Evolutionary conservation across 2,797 vertebrate species (phyloP), one percentile per base, ranked within the genome.

Genomic region (Hippopotamyrus pictus): DNA sequence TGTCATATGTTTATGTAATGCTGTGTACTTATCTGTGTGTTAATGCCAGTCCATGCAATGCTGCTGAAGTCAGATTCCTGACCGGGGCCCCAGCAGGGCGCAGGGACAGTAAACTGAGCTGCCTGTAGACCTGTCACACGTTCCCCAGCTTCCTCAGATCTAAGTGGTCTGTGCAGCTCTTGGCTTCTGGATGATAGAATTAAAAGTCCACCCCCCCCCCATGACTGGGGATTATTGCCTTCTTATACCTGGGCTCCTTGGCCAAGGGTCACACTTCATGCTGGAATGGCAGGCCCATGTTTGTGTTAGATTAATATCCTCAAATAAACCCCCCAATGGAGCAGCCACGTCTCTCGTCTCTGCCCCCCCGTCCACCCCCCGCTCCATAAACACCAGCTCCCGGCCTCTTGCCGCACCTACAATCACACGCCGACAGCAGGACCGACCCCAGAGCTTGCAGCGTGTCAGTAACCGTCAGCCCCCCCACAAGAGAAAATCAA

Each of bases 301-400:
- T 92, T 92, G 90, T 92, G 89, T 90, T 89, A 92, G 90, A 92
- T 93, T 93, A 92, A 92, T 92, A 92, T 79, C 79, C 76, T 89
- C 90, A 91, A 91, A 90, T 89, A 86, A 88, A 89, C 87, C 89
- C 86, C 89, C 73, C 33, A 90, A 82, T 86, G 87, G 88, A 57
- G 85, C 62, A 90, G 88, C 91, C 90, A 90, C 88, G 57, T 91
- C 25, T 41, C n/a, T 82, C 19, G n/a, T 48, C 25, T 29, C 53
- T 37, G 33, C 48, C 8, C 53, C 44, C 44, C 25, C 1, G 17
- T n/a, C 17, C 53, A 57, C 14, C 46, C 25, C n/a, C 57, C 65
- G 3, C 3, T 48, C 84, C 22, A 29, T 90, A 41, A 83, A 25
- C 41, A 44, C 53, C 1, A 79, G 19, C 7, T 83, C 44, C 19